A percentile compares a stretch with the other conserved stretches of the same genome.
These are phyloP conservation scores for Premnoplex brunnescens DNA, from an alignment of 2,797 vertebrate genomes.

Conservation along the genomic window DNA sequence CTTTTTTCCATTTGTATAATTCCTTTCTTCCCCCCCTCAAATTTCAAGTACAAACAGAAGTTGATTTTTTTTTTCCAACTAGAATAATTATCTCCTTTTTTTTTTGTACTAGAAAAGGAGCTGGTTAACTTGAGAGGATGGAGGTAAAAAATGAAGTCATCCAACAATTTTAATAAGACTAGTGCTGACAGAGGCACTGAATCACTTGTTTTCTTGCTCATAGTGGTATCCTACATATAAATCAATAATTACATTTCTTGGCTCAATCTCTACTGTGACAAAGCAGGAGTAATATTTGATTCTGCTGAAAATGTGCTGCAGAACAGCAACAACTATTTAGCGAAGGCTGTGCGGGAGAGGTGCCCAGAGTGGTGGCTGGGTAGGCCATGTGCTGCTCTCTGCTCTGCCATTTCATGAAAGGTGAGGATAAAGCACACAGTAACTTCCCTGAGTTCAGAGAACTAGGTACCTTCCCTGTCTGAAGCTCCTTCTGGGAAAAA, in stretches of 20 bases:
- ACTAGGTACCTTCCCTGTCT: neutral
- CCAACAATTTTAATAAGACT: neutral
- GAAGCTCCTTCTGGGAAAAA: neutral
- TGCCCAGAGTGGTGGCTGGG: neutral
- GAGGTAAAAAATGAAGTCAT: neutral
- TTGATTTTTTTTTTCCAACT: neutral
- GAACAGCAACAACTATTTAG: neutral
- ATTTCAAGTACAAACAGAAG: neutral
- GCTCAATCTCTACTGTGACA: neutral
- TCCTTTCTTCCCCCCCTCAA: rapidly evolving
- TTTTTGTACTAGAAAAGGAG: neutral
- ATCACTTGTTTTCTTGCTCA: neutral
- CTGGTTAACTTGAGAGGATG: neutral
- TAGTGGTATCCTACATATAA: neutral
- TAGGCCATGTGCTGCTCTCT: neutral
- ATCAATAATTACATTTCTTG: neutral
- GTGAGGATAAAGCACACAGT: neutral
- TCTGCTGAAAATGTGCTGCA: neutral
- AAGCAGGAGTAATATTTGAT: neutral
- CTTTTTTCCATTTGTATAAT: neutral
- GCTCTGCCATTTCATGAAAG: neutral
- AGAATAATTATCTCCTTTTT: neutral
- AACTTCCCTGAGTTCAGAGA: neutral
- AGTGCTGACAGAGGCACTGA: neutral
- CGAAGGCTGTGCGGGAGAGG: neutral